A percentile compares a stretch with the other conserved stretches of the same genome.
phyloP scores from a whole-genome alignment of 2,888 invertebrate genomes.

The Embidobia sp. region DNA sequence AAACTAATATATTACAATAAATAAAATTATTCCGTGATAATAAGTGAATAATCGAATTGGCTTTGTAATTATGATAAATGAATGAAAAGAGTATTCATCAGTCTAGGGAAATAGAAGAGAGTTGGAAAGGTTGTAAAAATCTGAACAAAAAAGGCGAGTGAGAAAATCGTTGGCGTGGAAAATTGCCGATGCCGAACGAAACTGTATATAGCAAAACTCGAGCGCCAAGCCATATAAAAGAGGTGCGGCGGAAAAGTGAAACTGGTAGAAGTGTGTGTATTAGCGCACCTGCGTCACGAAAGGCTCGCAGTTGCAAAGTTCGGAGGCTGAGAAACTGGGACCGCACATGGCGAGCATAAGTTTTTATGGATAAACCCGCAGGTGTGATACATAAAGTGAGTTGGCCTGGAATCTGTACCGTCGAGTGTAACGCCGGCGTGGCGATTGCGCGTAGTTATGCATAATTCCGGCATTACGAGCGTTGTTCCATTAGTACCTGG shows the following conservation, averaged over 20 bases:
- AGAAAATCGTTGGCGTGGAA: no score
- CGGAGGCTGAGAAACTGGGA: slow-evolving; percentile 49
- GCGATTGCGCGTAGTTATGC: slow-evolving; percentile 62
- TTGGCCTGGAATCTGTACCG: slow-evolving; percentile 59
- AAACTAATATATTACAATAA: no score
- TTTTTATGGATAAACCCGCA: slow-evolving; percentile 67
- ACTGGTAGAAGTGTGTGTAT: slow-evolving; percentile 37
- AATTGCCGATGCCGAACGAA: no score
- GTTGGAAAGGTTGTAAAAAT: no score
- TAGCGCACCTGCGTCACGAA: slow-evolving; percentile 52
- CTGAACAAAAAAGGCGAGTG: no score
- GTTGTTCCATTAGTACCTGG: slow-evolving; percentile 66
- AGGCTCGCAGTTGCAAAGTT: slow-evolving; percentile 41
- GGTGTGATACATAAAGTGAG: slow-evolving; percentile 61
- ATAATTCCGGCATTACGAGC: slow-evolving; percentile 67
- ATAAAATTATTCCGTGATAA: no score
- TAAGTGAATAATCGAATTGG: no score
- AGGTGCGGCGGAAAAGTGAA: slow-evolving; percentile 35
- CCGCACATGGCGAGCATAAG: slow-evolving; percentile 65
- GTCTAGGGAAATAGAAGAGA: no score
- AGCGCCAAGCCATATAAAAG: slow-evolving; percentile 1
- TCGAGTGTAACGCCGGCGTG: slow-evolving; percentile 39
- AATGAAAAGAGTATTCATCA: no score
- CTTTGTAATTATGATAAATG: no score
- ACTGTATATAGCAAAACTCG: no score